Evolutionary conservation across 2,797 vertebrate genomes (phyloP), one percentile per base, ranked within the genome.

Genomic region (Characodon lateralis): DNA sequence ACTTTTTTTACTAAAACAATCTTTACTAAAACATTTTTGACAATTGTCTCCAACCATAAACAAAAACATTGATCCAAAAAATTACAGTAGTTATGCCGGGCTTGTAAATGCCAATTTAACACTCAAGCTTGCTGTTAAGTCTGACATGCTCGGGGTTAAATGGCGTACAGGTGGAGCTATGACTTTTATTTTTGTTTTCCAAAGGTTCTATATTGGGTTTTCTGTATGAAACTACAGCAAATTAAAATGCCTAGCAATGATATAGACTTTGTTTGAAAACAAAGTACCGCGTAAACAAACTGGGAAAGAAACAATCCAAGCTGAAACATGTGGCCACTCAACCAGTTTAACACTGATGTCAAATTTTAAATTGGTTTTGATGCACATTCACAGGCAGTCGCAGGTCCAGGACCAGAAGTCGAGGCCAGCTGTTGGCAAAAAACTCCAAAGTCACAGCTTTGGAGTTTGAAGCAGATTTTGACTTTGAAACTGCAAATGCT

Each of bases 401-500:
- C 73, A 94, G 97, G 88, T 93, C 97, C 77, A 96, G 98, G 87
- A 98, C 97, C 89, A 96, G 97, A 75, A 97, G 96, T 84, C 94
- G 96, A 93, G 98, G 98, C 63, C 98, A 99, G 63, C 97, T 96
- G 83, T 94, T 96, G 18, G 98, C 98, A 79, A 97, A 97, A 75
- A 97, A 95, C 81, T 92, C 97, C 0, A 95, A 94, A 83, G 73
- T 94, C 10, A 92, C 91, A 10, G 95, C 93, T 1, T 95, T 99
- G 88, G 97, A 97, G 92, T 99, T 99, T 90, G 98, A 99, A 89
- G 96, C 97, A 0, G 98, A 99, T 91, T 99, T 99, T 94, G 98
- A 99, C 85, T 99, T 99, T 92, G 98, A 99, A 95, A 97, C 94
- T 9, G 98, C 98, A 79, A 99, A 99, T 72, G 98, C 98, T 83